Percentiles rank a stretch among this genome's conserved stretches.
Evolutionary conservation across 1,140 invertebrate genomes (phyloP).

Genomic region (Eurosta solidaginis): DNA sequence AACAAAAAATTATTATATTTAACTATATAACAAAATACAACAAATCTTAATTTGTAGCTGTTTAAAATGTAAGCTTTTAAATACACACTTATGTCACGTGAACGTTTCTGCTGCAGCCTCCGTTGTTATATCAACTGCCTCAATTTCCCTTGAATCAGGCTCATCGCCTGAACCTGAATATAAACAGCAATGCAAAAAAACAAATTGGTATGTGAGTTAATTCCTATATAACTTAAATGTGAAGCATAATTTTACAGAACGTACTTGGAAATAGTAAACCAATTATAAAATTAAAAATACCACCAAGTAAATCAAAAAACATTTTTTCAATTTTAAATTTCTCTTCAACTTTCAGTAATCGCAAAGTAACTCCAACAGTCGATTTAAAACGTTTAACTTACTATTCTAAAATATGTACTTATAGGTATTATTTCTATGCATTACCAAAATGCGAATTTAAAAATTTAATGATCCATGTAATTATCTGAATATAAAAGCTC

Average conservation of each 20-base stretch:
- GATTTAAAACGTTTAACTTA: too few relatives aligned
- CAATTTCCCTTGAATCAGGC: conserved; percentile 53
- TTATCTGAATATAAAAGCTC: conserved; percentile 28
- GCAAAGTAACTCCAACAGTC: too few relatives aligned
- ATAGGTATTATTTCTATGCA: too few relatives aligned
- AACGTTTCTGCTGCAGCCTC: background rate
- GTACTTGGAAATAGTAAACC: conserved; percentile 52
- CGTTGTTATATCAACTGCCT: conserved; percentile 39
- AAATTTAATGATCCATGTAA: conserved; percentile 49
- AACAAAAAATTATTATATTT: too few relatives aligned
- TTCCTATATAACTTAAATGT: background rate
- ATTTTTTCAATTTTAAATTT: conserved; percentile 43
- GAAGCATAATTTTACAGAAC: conserved; percentile 4
- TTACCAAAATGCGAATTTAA: background rate
- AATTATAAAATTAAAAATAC: conserved; percentile 48
- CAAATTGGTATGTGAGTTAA: too few relatives aligned
- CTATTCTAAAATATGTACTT: too few relatives aligned
- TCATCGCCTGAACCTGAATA: conserved; percentile 48
- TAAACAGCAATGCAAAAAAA: background rate
- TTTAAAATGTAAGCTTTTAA: background rate
- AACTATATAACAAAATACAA: too few relatives aligned
- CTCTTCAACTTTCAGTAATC: too few relatives aligned
- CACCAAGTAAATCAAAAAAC: conserved; percentile 53
- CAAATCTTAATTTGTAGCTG: too few relatives aligned
- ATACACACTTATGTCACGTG: background rate